A percentile compares a stretch with the other conserved stretches of the same genome.
Evolutionary conservation across 2,888 invertebrate species (phyloP).

Genomic region (Pimpla rufipes): DNA sequence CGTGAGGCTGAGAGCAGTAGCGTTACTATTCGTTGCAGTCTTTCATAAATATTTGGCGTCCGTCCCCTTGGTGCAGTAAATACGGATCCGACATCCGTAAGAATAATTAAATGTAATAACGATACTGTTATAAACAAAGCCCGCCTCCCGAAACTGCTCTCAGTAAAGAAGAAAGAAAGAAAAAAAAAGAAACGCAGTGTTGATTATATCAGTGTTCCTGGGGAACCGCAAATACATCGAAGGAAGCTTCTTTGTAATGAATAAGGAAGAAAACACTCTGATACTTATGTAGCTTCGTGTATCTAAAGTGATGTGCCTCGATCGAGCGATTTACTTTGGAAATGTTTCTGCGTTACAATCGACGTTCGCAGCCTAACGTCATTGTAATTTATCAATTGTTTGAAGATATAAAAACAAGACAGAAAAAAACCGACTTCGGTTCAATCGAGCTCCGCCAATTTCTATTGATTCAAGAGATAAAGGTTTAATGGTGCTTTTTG

Average conservation of each 20-base stretch:
- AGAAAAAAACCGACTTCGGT: constrained; percentile 12
- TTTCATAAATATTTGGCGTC: constrained; percentile 68
- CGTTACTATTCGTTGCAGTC: constrained; percentile 60
- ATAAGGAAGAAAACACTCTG: constrained; percentile 16
- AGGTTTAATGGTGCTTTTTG: constrained; percentile 73
- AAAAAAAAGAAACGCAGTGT: constrained; percentile 33
- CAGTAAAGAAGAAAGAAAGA: constrained; percentile 35
- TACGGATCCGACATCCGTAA: constrained; percentile 67
- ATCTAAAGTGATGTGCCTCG: constrained; percentile 53
- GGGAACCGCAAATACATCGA: constrained; percentile 62
- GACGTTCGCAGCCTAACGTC: constrained; percentile 27
- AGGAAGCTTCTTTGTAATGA: constrained; percentile 53
- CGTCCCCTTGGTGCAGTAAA: constrained; percentile 64
- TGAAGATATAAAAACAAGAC: constrained; percentile 9
- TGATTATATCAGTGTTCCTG: constrained; percentile 47
- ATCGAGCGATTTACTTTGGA: constrained; percentile 48
- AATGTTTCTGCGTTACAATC: constrained; percentile 26
- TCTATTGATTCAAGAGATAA: constrained; percentile 21
- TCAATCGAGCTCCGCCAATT: constrained; percentile 39
- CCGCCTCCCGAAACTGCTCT: constrained; percentile 51
- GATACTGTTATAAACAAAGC: constrained; percentile 45
- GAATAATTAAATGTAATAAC: constrained; percentile 69
- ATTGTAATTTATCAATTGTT: constrained; percentile 38
- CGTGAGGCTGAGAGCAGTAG: constrained; percentile 72
- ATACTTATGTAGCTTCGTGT: constrained; percentile 43